Evolutionary conservation across 2,113 vertebrate genomes (phyloP).

Genomic region (Lepus americanus): DNA sequence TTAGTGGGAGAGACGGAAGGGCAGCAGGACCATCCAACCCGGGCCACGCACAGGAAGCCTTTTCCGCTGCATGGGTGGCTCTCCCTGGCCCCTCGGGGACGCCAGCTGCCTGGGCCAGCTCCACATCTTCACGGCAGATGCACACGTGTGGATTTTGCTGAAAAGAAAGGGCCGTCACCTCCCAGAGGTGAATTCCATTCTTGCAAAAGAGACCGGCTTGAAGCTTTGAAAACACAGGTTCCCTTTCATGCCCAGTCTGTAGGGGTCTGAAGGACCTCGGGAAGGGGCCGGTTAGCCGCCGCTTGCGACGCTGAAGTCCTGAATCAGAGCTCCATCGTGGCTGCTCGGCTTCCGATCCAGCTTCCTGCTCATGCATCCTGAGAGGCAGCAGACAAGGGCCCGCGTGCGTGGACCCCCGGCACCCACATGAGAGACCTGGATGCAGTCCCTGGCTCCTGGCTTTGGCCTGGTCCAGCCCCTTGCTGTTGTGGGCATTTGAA

Average conservation of each 20-base stretch:
- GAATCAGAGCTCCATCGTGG: too few species aligned
- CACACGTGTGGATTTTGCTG: background rate
- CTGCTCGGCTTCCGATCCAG: too few species aligned
- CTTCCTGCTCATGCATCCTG: too few species aligned
- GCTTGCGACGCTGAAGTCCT: too few species aligned
- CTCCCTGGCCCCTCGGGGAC: background rate
- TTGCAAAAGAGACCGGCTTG: background rate
- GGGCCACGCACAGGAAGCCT: background rate
- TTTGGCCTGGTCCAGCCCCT: too few species aligned
- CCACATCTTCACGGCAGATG: background rate
- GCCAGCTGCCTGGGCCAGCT: background rate
- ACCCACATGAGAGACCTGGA: too few species aligned
- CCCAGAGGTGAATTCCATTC: background rate
- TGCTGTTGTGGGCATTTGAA: too few species aligned
- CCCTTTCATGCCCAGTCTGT: background rate
- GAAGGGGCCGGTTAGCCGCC: background rate
- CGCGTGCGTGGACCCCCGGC: too few species aligned
- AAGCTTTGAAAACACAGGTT: constrained; percentile 34
- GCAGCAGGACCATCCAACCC: background rate
- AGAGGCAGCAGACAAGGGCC: too few species aligned
- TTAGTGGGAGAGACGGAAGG: too few species aligned
- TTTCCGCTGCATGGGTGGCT: background rate
- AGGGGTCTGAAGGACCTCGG: background rate
- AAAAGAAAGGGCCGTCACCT: constrained; percentile 39
- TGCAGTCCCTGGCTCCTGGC: too few species aligned